Evolutionary conservation across 2,797 vertebrate genomes (phyloP).

Genomic region (Helarctos malayanus): DNA sequence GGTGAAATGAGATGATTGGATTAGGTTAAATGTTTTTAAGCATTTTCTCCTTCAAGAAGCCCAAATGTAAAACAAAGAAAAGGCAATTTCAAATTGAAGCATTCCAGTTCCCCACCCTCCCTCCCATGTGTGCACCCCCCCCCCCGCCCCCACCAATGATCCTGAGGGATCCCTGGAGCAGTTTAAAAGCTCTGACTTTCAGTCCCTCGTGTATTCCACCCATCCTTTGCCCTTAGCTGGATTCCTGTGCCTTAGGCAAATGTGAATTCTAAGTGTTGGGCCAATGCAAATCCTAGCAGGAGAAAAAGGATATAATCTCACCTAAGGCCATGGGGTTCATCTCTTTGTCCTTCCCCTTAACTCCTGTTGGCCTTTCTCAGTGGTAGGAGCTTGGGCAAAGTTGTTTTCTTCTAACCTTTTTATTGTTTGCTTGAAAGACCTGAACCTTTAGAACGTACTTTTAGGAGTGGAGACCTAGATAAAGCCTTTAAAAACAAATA

Average conservation of each 20-base stretch:
- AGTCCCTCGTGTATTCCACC: not conserved
- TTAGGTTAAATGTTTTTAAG: not conserved
- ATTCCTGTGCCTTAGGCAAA: not conserved
- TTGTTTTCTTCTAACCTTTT: slow-evolving; percentile 15
- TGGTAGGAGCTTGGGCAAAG: not conserved
- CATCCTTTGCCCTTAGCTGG: not conserved
- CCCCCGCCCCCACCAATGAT: no score
- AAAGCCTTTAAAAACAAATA: not conserved
- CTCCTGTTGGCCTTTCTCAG: not conserved
- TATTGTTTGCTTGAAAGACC: not conserved
- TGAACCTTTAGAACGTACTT: not conserved
- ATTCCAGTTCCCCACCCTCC: not conserved
- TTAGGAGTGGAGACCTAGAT: not conserved
- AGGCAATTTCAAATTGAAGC: not conserved
- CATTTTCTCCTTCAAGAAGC: not conserved
- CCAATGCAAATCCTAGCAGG: not conserved
- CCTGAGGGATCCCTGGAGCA: not conserved
- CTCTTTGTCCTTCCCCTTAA: not conserved
- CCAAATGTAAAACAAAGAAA: slow-evolving; percentile 8
- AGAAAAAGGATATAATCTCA: not conserved
- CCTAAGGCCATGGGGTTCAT: not conserved
- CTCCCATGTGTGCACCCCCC: not conserved
- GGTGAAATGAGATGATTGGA: not conserved
- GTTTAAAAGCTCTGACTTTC: not conserved
- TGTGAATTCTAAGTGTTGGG: not conserved